phyloP scores from a whole-genome alignment of 2,797 vertebrate genomes.

The Pantherophis vulpinus region DNA sequence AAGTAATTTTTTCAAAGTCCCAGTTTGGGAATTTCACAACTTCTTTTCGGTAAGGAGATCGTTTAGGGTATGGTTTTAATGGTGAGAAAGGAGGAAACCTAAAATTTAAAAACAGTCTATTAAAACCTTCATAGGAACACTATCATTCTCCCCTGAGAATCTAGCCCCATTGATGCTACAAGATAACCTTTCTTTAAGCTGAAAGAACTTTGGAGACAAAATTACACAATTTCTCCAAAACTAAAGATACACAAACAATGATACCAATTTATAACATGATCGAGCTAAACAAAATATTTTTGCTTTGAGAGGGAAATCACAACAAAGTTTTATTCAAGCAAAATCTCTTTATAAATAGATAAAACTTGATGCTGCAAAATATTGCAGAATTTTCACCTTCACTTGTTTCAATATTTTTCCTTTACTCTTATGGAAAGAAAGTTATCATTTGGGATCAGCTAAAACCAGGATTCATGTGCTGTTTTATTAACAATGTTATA shows the following conservation, averaged over 20 bases:
- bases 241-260: not conserved
- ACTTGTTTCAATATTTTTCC: not conserved
- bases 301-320: not conserved
- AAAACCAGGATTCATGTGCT: not conserved
- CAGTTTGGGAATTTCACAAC: slow-evolving; percentile 85
- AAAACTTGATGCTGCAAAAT: not conserved
- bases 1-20: slow-evolving; percentile 76
- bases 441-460: not conserved
- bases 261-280: not conserved
- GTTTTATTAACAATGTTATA: not conserved
- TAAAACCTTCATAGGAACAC: not conserved
- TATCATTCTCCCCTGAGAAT: not conserved
- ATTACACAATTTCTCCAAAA: not conserved
- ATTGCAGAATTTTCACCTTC: not conserved
- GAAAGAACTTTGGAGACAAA: not conserved
- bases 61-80: slow-evolving; percentile 86
- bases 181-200: not conserved
- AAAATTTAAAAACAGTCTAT: slow-evolving; percentile 50
- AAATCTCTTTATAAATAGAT: not conserved
- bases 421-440: not conserved
- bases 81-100: slow-evolving; percentile 89
- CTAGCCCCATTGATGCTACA: not conserved
- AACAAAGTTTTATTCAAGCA: not conserved
- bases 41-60: slow-evolving; percentile 66
- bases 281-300: not conserved